phyloP scores from a whole-genome alignment of 2,888 invertebrate genomes.

The Euplexia lucipara region DNA sequence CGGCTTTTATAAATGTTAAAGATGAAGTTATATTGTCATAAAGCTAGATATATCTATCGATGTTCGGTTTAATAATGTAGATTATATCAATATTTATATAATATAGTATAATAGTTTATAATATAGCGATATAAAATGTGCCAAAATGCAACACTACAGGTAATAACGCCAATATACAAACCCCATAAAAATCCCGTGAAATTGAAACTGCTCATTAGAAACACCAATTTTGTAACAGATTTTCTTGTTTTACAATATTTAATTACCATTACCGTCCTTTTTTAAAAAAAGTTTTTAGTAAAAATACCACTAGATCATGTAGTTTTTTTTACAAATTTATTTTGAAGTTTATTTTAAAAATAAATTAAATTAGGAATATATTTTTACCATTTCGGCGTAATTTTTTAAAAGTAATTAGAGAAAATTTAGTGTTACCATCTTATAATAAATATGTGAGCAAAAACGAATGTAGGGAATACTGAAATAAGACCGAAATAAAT shows the following conservation, averaged over 20 bases:
- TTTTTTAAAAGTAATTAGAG: neutral
- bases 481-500: slow-evolving; percentile 4
- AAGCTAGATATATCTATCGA: slow-evolving; percentile 74
- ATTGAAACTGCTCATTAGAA: slow-evolving; percentile 74
- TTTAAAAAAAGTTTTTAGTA: slow-evolving; percentile 34
- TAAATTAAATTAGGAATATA: slow-evolving; percentile 4
- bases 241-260: slow-evolving; percentile 60
- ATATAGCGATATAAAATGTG: slow-evolving; percentile 75
- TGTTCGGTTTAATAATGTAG: slow-evolving; percentile 75
- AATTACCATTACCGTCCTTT: slow-evolving; percentile 70
- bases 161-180: slow-evolving; percentile 79
- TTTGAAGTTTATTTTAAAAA: slow-evolving; percentile 16
- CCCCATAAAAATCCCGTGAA: slow-evolving; percentile 67
- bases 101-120: slow-evolving; percentile 63
- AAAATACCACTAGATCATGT: slow-evolving; percentile 25
- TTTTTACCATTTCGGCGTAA: slow-evolving; percentile 24
- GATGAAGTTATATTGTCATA: slow-evolving; percentile 75
- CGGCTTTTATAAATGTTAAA: slow-evolving; percentile 80
- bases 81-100: slow-evolving; percentile 70
- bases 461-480: slow-evolving; percentile 11
- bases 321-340: slow-evolving; percentile 13
- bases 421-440: neutral
- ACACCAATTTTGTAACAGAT: slow-evolving; percentile 71
- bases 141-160: slow-evolving; percentile 87
- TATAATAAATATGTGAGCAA: slow-evolving; percentile 26